Percentiles rank a stretch among this genome's conserved stretches.
Evolutionary conservation across 2,113 vertebrate species (phyloP).

Genomic region (Riparia riparia): DNA sequence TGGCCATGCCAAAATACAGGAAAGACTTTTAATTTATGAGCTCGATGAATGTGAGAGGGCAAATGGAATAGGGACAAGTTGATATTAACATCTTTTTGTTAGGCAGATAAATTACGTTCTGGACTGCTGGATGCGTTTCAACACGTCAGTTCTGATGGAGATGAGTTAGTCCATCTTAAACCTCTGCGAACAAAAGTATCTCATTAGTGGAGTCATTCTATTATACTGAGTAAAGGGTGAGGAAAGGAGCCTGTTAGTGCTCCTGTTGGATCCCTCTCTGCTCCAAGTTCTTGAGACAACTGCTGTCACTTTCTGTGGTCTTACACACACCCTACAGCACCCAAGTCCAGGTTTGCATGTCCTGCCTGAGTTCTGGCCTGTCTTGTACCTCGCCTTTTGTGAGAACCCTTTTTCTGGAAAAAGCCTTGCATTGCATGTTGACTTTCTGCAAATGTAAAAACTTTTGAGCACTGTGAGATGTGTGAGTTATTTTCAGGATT

Average conservation of each 20-base stretch:
- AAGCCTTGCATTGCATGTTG: background rate
- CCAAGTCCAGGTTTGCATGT: background rate
- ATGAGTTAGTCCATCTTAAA: background rate
- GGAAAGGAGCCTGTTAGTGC: background rate
- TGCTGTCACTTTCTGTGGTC: background rate
- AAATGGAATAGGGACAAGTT: background rate
- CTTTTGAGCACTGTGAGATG: background rate
- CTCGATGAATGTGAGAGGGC: background rate
- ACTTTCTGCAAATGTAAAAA: background rate
- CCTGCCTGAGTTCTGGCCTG: background rate
- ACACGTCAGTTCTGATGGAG: background rate
- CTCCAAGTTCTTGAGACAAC: background rate
- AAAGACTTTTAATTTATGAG: constrained; percentile 1
- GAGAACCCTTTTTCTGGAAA: background rate
- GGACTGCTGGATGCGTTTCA: background rate
- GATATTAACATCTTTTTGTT: background rate
- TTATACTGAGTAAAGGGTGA: background rate
- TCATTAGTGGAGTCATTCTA: background rate
- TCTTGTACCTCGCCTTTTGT: background rate
- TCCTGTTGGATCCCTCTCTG: background rate
- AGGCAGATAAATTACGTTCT: background rate
- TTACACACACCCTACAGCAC: background rate
- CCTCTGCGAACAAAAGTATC: background rate
- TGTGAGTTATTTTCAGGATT: background rate
- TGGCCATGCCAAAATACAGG: background rate